Evolutionary conservation across 2,113 vertebrate genomes (phyloP).

Genomic region (Cottus gobio): DNA sequence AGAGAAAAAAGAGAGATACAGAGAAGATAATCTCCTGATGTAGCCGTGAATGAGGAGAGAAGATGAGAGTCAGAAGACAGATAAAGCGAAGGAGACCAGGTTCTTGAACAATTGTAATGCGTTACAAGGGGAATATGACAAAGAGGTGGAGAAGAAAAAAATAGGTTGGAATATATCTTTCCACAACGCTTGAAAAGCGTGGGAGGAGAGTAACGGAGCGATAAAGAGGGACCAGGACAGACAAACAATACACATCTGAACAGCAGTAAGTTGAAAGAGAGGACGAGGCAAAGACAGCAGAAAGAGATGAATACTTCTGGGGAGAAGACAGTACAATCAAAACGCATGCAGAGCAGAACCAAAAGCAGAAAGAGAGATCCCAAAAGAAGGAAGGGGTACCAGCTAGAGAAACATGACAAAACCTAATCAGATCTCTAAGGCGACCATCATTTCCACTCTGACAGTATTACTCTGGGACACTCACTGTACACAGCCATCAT

Average conservation of each 20-base stretch:
- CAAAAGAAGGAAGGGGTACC: background rate
- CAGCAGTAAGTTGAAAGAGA: constrained; percentile 26
- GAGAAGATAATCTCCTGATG: constrained; percentile 35
- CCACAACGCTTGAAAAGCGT: constrained; percentile 20
- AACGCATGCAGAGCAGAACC: background rate
- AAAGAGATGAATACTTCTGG: background rate
- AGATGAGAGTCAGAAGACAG: constrained; percentile 8
- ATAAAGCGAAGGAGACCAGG: constrained; percentile 7
- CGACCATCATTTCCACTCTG: background rate
- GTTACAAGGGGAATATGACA: constrained; percentile 20
- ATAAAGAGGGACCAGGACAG: constrained; percentile 5
- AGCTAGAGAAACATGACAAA: background rate
- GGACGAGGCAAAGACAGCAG: constrained; percentile 20
- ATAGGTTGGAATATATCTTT: constrained; percentile 9
- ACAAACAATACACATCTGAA: constrained; percentile 11
- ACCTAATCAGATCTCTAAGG: background rate
- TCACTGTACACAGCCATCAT: background rate
- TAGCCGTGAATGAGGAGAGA: constrained; percentile 31
- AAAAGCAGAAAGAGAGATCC: background rate
- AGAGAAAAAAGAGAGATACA: constrained; percentile 4
- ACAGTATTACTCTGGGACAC: background rate
- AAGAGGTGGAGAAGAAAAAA: background rate
- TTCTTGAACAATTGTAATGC: constrained; percentile 27
- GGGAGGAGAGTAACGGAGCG: constrained; percentile 6
- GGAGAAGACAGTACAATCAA: background rate